These are phyloP conservation scores for Chymomyza fuscimana DNA, from an alignment of 2,888 invertebrate species.

Conservation along the genomic window DNA sequence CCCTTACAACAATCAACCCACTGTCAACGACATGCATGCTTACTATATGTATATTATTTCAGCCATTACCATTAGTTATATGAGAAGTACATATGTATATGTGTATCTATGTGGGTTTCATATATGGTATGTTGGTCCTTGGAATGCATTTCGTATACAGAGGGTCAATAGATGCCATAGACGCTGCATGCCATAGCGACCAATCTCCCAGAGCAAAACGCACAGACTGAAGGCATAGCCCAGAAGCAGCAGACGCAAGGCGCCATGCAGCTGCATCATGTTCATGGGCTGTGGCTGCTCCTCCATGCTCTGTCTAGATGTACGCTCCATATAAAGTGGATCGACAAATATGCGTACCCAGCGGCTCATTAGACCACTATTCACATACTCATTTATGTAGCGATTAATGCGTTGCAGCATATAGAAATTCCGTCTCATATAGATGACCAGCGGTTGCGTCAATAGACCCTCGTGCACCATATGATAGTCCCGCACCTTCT, in stretches of 20 bases:
- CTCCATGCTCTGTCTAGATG: slow-evolving; percentile 6
- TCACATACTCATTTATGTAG: slow-evolving; percentile 39
- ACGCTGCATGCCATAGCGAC: background rate
- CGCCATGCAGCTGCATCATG: slow-evolving; percentile 36
- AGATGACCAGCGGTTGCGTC: slow-evolving; percentile 55
- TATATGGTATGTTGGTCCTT: background rate
- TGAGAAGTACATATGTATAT: background rate
- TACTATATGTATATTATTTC: background rate
- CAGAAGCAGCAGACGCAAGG: slow-evolving; percentile 28
- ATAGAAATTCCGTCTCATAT: slow-evolving; percentile 53
- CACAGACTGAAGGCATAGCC: slow-evolving; percentile 21
- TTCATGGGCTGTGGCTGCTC: slow-evolving; percentile 34
- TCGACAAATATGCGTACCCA: slow-evolving; percentile 39
- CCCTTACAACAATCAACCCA: slow-evolving; percentile 11
- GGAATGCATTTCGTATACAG: background rate
- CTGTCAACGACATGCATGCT: slow-evolving; percentile 4
- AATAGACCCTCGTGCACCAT: slow-evolving; percentile 48
- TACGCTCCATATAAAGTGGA: background rate
- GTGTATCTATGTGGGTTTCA: background rate
- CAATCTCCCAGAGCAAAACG: slow-evolving; percentile 20
- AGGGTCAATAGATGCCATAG: background rate
- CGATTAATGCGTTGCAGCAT: slow-evolving; percentile 44
- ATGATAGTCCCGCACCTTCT: slow-evolving; percentile 30
- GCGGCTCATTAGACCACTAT: slow-evolving; percentile 44
- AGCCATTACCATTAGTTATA: background rate